Conservation (phyloP, 2,888 invertebrate genomes). For the Napeogenes inachia region DNA sequence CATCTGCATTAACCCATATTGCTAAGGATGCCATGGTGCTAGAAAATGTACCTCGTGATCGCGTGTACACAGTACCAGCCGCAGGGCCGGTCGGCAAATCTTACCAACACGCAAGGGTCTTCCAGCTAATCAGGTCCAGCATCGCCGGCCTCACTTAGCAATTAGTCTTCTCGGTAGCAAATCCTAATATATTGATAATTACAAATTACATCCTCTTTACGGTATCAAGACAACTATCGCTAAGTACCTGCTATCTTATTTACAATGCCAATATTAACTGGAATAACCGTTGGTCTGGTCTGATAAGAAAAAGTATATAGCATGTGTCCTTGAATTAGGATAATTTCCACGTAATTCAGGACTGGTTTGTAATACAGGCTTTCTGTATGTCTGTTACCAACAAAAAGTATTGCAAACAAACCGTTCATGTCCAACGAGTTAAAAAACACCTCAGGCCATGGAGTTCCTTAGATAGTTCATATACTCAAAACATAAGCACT, state of each 20-base stretch:
- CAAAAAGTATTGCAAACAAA: slow-evolving; percentile 55
- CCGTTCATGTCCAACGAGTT: slow-evolving; percentile 11
- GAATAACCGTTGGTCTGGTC: slow-evolving; percentile 12
- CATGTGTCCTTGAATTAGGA: slow-evolving; percentile 56
- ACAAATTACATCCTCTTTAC: slow-evolving; percentile 16
- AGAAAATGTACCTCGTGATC: slow-evolving; percentile 46
- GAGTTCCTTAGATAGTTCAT: too few relatives aligned
- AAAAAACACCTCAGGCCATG: not conserved
- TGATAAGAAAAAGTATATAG: slow-evolving; percentile 22
- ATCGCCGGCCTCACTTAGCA: slow-evolving; percentile 58
- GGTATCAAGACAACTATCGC: not conserved
- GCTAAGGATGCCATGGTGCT: slow-evolving; percentile 6
- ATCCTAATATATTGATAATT: slow-evolving; percentile 38
- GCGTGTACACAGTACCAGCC: slow-evolving; percentile 42
- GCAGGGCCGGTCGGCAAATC: slow-evolving; percentile 49
- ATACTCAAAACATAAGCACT: too few relatives aligned
- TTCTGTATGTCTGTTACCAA: slow-evolving; percentile 36
- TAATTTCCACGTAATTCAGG: slow-evolving; percentile 49
- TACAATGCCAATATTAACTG: too few relatives aligned
- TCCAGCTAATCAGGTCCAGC: slow-evolving; percentile 63
- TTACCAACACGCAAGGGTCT: slow-evolving; percentile 62
- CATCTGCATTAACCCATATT: too few relatives aligned
- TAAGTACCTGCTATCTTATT: too few relatives aligned
- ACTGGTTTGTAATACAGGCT: slow-evolving; percentile 25
- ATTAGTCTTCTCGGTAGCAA: slow-evolving; percentile 65